Base-by-base conservation (phyloP, 2,888 invertebrate species). In the Lasioglossum vierecki region DNA sequence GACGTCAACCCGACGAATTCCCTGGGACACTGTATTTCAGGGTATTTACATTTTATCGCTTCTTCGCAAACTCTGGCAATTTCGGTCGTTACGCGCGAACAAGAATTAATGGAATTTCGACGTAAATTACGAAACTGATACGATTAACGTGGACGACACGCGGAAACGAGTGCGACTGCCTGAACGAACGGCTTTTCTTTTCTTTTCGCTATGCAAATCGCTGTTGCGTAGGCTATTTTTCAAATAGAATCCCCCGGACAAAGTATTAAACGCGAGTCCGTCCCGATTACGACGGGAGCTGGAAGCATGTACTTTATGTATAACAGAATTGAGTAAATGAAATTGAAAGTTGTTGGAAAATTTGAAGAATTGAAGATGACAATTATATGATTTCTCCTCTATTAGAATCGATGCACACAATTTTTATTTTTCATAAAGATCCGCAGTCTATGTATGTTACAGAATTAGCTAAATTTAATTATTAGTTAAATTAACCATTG, bases 21-120 rank as follows among this genome's bases (percentile, higher is more conserved):
- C 89, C 88, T 82, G 76, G 88, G 88, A 88, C 82, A 88, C 90
- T 85, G 87, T 91, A 89, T 89, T 90, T 93, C 93, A 92, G 89
- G 89, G 92, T 90, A 93, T 90, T 90, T 88, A 91, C 89, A 92
- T 91, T 92, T 91, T 92, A 91, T 91, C 91, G 88, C 84, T 89
- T 85, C 76, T 85, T 87, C 85, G 88, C 81, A 71, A 91, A 91
- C 90, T 91, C 83, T n/a, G 80, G 84, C 85, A 88, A 90, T 88
- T 91, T 86, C 66, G 81, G 68, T 76, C 79, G 85, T 83, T 80
- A 78, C 77, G 15, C 39, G 83, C 72, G 72, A 79, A 66, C 76
- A 46, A 49, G 72, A 49, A 73, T 73, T 18, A 39, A 78, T 70
- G 46, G 76, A 84, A 86, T 81, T 78, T 73, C 74, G 8, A 39